A percentile compares a stretch with the other conserved stretches of the same genome.
Conservation (phyloP, 92 coral and sea anemone genomes). For the Porites rus region DNA sequence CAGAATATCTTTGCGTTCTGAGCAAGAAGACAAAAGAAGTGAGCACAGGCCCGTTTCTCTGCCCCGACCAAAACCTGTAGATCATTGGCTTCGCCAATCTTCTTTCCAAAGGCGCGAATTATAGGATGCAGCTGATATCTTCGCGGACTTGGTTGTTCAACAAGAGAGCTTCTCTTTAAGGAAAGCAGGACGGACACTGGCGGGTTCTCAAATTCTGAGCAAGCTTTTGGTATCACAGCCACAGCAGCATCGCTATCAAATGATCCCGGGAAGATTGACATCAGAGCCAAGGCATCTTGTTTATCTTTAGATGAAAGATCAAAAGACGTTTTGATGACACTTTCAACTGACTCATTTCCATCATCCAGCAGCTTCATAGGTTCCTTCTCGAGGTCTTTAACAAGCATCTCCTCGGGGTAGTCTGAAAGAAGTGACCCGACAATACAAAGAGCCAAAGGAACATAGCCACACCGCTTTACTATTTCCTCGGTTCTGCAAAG, state of each 20-base stretch:
- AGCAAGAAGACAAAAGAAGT: constrained; percentile 20
- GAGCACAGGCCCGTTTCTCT: constrained; percentile 23
- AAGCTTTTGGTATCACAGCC: constrained; percentile 14
- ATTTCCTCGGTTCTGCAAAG: constrained; percentile 16
- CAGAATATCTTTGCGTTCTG: constrained; percentile 17
- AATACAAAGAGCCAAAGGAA: constrained; percentile 64
- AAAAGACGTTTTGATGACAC: constrained; percentile 50
- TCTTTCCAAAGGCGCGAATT: constrained; percentile 18
- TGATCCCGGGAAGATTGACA: constrained; percentile 56
- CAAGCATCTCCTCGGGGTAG: constrained; percentile 22
- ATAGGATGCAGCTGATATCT: constrained; percentile 38
- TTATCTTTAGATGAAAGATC: constrained; percentile 8
- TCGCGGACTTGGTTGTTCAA: constrained; percentile 1
- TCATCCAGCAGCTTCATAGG: constrained; percentile 42
- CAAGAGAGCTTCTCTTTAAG: constrained; percentile 19
- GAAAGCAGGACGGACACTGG: constrained; percentile 5
- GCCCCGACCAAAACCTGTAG: neutral
- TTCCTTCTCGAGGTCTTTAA: constrained; percentile 19
- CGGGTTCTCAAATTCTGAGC: neutral
- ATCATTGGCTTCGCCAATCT: neutral
- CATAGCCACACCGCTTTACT: constrained; percentile 54
- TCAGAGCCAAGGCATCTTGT: constrained; percentile 25
- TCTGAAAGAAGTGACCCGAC: constrained; percentile 53
- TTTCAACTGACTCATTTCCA: constrained; percentile 9
- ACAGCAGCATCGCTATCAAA: constrained; percentile 54